Evolutionary conservation across 2,113 vertebrate species (phyloP).

Genomic region (Ovis aries): ARS-UI_Ramb_v3.0 NC_056054.1:100137501-100138000

Average conservation of each 20-base stretch:
- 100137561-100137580: background rate
- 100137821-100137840: background rate
- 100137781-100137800: constrained; percentile 3
- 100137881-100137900: background rate
- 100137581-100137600: background rate
- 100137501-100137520: background rate
- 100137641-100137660: background rate
- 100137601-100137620: background rate
- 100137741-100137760: background rate
- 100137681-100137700: background rate
- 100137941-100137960: background rate
- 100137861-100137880: background rate
- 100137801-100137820: background rate
- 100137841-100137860: background rate
- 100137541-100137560: background rate
- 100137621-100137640: background rate
- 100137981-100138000: background rate
- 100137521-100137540: background rate
- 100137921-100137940: background rate
- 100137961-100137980: background rate
- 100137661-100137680: background rate
- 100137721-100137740: background rate
- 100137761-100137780: background rate
- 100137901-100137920: background rate
- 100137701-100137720: background rate